Evolutionary conservation across 2,888 invertebrate species (phyloP), one percentile per base, ranked within the genome.

Genomic region (Acanthopleura granulata): DNA sequence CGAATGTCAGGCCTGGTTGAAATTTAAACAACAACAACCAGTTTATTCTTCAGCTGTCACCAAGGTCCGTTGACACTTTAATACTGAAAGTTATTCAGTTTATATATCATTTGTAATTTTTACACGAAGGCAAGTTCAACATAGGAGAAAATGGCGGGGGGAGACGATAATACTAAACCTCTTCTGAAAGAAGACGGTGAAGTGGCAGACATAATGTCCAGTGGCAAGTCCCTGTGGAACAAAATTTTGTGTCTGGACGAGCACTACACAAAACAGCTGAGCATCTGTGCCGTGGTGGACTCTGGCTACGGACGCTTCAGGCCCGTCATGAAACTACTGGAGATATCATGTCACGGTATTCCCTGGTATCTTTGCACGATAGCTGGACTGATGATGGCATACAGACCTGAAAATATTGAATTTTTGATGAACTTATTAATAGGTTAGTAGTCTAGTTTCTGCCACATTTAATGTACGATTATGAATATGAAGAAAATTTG

Each of bases 321-420:
- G 79, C 88, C 91, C 0, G 88, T 92, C 79, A 91, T 93, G 88
- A 91, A 91, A 85, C 75, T 89, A 15, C 84, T 93, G n/a, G 93
- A 93, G 90, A 92, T 95, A 81, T 95, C 96, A 11, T 97, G 97
- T 86, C 96, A 97, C 92, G 97, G 97, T 14, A 93, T 97, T 72
- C 93, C 94, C 6, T 97, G 97, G 97, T 90, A 97, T 72, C 93
- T 93, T 11, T 93, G 93, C 30, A 95, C 95, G 93, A 90, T 96
- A 30, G 93, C 94, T 6, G 94, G 95, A 79, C 94, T 96, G 79
- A 95, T 95, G 94, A 89, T 96, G 62, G 92, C 94, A 40, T 94
- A 94, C 86, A 93, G 92, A 82, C 93, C 93, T 80, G 91, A 93
- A 14, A 91, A 95, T 49, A 94, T 95, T 86, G 94, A 95, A 91